Percentiles rank a stretch among this genome's conserved stretches.
phyloP scores from a whole-genome alignment of 2,888 invertebrate genomes.

The Lasius platythorax region DNA sequence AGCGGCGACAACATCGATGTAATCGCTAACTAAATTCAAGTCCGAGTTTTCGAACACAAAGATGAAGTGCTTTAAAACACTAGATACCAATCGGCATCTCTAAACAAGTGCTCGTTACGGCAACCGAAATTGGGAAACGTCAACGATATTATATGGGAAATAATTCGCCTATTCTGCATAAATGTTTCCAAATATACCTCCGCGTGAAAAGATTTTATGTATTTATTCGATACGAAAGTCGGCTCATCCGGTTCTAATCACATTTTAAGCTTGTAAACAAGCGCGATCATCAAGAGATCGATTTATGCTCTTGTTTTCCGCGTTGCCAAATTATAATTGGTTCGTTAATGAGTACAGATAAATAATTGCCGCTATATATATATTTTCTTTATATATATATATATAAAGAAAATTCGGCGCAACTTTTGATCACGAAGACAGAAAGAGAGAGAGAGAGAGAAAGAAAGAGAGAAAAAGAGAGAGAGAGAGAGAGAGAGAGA shows the following conservation, averaged over 20 bases:
- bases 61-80: neutral
- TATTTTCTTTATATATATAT: no score
- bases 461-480: slow-evolving; percentile 25
- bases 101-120: slow-evolving; percentile 5
- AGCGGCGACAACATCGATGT: neutral
- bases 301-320: neutral
- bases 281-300: slow-evolving; percentile 1
- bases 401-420: neutral
- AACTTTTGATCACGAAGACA: slow-evolving; percentile 1
- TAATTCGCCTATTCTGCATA: neutral
- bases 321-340: neutral
- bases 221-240: neutral
- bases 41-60: slow-evolving; percentile 21
- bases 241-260: slow-evolving; percentile 4
- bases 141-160: neutral
- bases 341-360: neutral
- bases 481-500: slow-evolving; percentile 20
- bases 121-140: slow-evolving; percentile 25
- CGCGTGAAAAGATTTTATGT: neutral
- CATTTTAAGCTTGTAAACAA: neutral
- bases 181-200: neutral
- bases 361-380: neutral
- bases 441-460: slow-evolving; percentile 23
- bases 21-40: slow-evolving; percentile 34
- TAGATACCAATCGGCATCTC: neutral